Evolutionary conservation across 2,797 vertebrate species (phyloP).

Genomic region (Gymnodraco acuticeps): DNA sequence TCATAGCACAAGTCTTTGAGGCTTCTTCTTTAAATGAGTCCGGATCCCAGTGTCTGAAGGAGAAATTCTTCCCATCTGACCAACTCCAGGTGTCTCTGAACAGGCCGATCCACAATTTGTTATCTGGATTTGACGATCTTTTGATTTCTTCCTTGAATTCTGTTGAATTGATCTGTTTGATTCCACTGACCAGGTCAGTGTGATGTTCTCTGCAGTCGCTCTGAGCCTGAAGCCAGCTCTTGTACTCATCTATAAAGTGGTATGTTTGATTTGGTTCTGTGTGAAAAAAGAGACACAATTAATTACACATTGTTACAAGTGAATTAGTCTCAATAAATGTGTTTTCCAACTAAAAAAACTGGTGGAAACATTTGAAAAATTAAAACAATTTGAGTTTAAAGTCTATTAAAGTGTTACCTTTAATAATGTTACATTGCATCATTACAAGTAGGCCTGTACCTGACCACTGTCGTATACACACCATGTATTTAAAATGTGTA

Average conservation of each 20-base stretch:
- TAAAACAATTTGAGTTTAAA: background rate
- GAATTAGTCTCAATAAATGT: background rate
- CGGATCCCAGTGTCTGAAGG: background rate
- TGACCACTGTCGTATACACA: background rate
- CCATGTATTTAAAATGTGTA: background rate
- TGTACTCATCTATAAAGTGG: accelerated
- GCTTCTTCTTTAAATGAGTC: too few species aligned
- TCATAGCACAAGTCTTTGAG: too few species aligned
- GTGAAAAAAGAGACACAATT: background rate
- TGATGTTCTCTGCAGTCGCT: background rate
- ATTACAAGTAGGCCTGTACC: background rate
- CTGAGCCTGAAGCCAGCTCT: background rate
- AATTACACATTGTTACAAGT: background rate
- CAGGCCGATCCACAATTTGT: background rate
- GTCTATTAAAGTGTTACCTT: background rate
- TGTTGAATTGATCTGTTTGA: background rate
- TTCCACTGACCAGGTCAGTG: constrained; percentile 46
- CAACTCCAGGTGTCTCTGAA: constrained; percentile 30
- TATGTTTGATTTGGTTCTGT: accelerated
- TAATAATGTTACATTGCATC: too few species aligned
- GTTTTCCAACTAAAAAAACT: background rate
- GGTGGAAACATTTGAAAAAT: background rate
- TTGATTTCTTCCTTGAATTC: background rate
- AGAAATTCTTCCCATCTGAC: constrained; percentile 29
- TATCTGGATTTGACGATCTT: too few species aligned